Conservation (phyloP, 2,797 vertebrate species). For the Mus minutoides region DNA sequence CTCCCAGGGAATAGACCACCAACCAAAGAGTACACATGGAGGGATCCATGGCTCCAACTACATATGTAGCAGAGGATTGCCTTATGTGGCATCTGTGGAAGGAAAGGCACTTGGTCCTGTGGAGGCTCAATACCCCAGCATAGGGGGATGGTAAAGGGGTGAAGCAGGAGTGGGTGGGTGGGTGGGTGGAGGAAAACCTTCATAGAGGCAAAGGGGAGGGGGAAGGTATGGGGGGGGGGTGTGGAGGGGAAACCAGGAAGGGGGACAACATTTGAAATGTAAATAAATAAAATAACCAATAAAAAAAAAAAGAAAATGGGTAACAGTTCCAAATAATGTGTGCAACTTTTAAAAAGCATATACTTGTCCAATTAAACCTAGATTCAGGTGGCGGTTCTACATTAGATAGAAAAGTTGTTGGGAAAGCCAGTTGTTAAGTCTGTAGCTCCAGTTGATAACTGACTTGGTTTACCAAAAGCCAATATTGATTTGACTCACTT, state of each 20-base stretch:
- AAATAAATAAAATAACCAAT: background rate
- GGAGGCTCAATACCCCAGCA: background rate
- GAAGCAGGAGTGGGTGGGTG: background rate
- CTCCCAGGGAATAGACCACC: background rate
- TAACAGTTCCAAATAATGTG: constrained; percentile 10
- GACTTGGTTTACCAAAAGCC: background rate
- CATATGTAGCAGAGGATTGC: background rate
- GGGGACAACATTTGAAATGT: background rate
- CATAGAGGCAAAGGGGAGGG: background rate
- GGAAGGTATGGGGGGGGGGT: background rate
- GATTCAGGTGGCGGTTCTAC: background rate
- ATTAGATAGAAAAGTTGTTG: background rate
- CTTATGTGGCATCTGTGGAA: background rate
- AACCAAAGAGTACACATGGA: background rate
- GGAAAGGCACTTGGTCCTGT: background rate
- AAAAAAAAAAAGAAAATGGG: background rate
- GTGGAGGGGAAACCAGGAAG: background rate
- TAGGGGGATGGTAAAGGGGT: background rate
- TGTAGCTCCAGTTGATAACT: background rate
- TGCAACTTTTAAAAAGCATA: background rate
- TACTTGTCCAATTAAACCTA: background rate
- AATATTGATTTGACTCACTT: background rate
- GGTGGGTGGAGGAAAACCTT: background rate
- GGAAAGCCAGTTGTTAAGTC: background rate
- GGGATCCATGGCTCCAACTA: background rate